Base-by-base conservation (phyloP, 2,888 invertebrate species). In the Limnephilus marmoratus region DNA sequence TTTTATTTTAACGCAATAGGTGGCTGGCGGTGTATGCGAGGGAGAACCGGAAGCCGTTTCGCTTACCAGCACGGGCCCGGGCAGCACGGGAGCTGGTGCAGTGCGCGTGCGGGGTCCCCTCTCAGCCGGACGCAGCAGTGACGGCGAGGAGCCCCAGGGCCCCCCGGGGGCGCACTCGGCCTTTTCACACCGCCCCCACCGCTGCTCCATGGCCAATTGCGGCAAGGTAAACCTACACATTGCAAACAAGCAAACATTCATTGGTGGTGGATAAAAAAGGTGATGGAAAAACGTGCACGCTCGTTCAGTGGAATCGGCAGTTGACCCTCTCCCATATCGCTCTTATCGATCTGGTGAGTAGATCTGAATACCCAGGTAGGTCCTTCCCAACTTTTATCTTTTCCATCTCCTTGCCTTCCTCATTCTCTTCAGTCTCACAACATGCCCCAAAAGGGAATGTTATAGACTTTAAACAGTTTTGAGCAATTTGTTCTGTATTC, bases 181-280 rank as follows among this genome's bases (percentile, higher is more conserved):
- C 41, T 91, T 94, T 93, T 97, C 98, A 68, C 98, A 98, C 95
- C 96, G 98, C 94, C 98, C 98, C 93, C 98, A 98, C 95, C 98
- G 98, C 94, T 99, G 99, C 96, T 98, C 98, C 94, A 98, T 98
- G 94, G 97, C 98, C 94, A 98, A 98, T 94, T 99, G 99, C 96
- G 98, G 98, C 92, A 99, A 99, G 96, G 96, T 96, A 94, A 29
- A 34, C 41, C 1, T 18, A 9, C 31, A 82, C 13, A 49, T 49
- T 49, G 13, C 49, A 49, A 31, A 31, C 13, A 81, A 13, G 0
- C 81, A 31, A 34, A 18, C 18, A 15, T 31, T 82, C 18, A 31
- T 82, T 34, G 34, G 82, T 34, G 13, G 34, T 82, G 34, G 29
- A 13, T 18, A 82, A 37, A 4, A 37, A 29, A 18, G 31, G 82